A percentile compares a stretch with the other conserved stretches of the same genome.
Conservation (phyloP, 2,797 vertebrate genomes). For the Malacoraja senta region DNA sequence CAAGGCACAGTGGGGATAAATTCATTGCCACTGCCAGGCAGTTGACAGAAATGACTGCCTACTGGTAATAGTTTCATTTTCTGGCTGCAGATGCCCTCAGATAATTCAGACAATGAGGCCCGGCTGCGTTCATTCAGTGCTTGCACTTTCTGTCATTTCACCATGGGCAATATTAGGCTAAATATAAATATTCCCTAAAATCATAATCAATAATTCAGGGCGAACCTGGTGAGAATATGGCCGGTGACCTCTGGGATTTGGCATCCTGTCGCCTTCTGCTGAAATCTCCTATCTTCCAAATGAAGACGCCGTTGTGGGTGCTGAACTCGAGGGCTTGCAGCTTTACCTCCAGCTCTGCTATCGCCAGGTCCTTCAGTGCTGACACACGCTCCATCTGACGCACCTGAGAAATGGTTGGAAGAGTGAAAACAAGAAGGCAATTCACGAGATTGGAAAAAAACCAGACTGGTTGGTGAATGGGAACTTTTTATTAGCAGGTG, state of each 20-base stretch:
- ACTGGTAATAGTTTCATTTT: not conserved
- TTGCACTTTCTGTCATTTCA: not conserved
- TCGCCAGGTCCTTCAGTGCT: constrained; percentile 74
- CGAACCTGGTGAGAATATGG: constrained; percentile 93
- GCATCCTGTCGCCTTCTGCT: constrained; percentile 85
- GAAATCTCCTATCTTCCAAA: constrained; percentile 90
- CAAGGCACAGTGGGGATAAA: no score
- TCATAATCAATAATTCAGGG: not conserved
- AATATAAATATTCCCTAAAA: not conserved
- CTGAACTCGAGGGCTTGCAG: constrained; percentile 74
- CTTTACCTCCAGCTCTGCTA: constrained; percentile 77
- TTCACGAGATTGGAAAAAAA: not conserved
- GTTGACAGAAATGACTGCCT: no score
- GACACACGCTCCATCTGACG: constrained; percentile 81
- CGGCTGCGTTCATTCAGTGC: not conserved
- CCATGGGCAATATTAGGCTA: not conserved
- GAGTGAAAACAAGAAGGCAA: not conserved
- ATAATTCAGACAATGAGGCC: no score
- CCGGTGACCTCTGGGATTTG: constrained; percentile 70
- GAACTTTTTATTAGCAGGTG: not conserved
- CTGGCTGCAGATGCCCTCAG: not conserved
- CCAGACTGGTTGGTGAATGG: not conserved
- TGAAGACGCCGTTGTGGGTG: constrained; percentile 81
- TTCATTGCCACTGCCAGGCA: not conserved
- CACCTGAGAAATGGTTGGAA: constrained; percentile 57